Evolutionary conservation across 2,113 vertebrate species (phyloP).

Genomic region (Macheiramphus alcinus): DNA sequence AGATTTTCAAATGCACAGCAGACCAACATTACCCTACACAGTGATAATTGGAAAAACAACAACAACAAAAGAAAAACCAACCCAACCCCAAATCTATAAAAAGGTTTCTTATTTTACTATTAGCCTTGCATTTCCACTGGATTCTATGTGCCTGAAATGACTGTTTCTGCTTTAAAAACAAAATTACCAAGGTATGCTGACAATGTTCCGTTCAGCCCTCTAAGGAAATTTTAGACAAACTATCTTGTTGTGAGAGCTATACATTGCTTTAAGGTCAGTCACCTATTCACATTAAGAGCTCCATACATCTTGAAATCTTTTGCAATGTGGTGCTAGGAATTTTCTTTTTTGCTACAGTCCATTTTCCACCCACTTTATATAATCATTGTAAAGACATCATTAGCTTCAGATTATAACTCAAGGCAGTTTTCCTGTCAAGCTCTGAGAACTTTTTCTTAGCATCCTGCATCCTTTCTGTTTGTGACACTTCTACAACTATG

Average conservation of each 20-base stretch:
- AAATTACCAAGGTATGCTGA: not conserved
- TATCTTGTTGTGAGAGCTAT: not conserved
- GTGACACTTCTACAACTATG: not conserved
- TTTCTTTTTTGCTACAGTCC: not conserved
- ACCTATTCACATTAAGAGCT: constrained; percentile 43
- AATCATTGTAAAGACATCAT: not conserved
- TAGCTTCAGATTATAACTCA: not conserved
- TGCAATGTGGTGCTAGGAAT: not conserved
- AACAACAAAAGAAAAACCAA: not conserved
- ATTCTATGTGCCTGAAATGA: not conserved
- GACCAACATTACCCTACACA: not conserved
- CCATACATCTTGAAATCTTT: constrained; percentile 25
- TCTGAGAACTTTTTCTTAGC: not conserved
- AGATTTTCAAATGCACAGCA: not conserved
- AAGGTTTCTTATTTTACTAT: not conserved
- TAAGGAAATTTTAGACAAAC: constrained; percentile 33
- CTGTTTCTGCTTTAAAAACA: constrained; percentile 21
- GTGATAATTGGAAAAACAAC: not conserved
- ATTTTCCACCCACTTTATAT: not conserved
- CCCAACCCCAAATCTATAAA: not conserved
- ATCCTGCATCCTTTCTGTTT: not conserved
- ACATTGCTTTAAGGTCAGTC: constrained; percentile 41
- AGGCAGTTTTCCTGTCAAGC: constrained; percentile 16
- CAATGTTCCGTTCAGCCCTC: not conserved
- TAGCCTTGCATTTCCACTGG: not conserved